phyloP scores from a whole-genome alignment of 2,797 vertebrate species.

The Sebastolobus alascanus region DNA sequence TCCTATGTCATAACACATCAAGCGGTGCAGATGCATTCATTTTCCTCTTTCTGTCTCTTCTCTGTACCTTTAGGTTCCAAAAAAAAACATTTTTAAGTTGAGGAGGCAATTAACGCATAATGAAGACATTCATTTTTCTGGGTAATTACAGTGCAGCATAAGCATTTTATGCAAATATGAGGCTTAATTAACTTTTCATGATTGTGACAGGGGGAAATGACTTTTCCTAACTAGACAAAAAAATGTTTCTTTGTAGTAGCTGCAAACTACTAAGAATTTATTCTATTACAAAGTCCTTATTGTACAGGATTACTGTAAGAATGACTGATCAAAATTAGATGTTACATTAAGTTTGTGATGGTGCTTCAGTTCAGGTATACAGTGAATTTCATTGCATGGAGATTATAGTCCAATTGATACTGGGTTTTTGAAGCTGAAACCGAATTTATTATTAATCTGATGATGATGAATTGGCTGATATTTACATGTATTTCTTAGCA shows the following conservation, averaged over 20 bases:
- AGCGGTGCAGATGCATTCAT: background rate
- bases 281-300: background rate
- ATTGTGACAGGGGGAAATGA: constrained; percentile 34
- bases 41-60: constrained; percentile 18
- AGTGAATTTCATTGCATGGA: background rate
- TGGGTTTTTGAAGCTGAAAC: background rate
- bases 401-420: background rate
- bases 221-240: constrained; percentile 25
- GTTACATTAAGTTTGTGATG: background rate
- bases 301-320: background rate
- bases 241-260: constrained; percentile 7
- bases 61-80: constrained; percentile 9
- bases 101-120: constrained; percentile 66
- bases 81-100: constrained; percentile 38
- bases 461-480: background rate
- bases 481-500: background rate
- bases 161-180: constrained; percentile 62
- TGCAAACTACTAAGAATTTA: background rate
- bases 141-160: constrained; percentile 61
- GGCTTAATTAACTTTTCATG: constrained; percentile 57
- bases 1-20: constrained; percentile 15
- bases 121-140: constrained; percentile 63
- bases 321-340: background rate
- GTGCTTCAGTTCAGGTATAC: background rate
- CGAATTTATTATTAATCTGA: background rate